A percentile compares a stretch with the other conserved stretches of the same genome.
Evolutionary conservation across 1,140 invertebrate genomes (phyloP).

Genomic region (Holcopasites calliopsidis): DNA sequence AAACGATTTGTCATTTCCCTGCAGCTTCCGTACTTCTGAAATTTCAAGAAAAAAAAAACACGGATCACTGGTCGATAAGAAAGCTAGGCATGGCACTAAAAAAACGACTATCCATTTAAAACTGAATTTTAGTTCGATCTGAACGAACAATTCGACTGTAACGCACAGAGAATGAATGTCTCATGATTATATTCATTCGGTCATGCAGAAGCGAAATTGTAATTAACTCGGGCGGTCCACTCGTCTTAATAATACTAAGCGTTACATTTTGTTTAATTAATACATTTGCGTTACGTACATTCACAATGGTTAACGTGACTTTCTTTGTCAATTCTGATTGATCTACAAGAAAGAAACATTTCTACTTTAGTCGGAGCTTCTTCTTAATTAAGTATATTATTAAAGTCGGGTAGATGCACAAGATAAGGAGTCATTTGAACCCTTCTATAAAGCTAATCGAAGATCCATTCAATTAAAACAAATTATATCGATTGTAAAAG

Average conservation of each 20-base stretch:
- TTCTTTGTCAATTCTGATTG: not conserved
- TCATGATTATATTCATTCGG: constrained; percentile 30
- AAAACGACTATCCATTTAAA: not conserved
- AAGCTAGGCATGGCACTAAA: not conserved
- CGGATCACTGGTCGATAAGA: no score
- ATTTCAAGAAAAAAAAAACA: not conserved
- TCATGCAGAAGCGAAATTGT: constrained; percentile 19
- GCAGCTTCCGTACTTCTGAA: no score
- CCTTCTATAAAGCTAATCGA: no score
- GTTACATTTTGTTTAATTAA: not conserved
- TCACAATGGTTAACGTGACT: constrained; percentile 7
- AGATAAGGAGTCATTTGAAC: no score
- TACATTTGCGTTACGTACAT: not conserved
- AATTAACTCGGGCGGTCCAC: not conserved
- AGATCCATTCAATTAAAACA: no score
- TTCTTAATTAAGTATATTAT: not conserved
- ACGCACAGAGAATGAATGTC: constrained; percentile 14
- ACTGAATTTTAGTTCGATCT: no score
- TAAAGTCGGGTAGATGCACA: no score
- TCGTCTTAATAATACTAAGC: not conserved
- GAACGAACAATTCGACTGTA: not conserved
- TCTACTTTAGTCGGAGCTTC: constrained; percentile 7
- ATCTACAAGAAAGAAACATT: constrained; percentile 12
- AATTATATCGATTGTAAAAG: no score
- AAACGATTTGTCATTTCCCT: not conserved